Conservation (phyloP, 2,888 invertebrate genomes). For the Temnothorax unifasciatus region DNA sequence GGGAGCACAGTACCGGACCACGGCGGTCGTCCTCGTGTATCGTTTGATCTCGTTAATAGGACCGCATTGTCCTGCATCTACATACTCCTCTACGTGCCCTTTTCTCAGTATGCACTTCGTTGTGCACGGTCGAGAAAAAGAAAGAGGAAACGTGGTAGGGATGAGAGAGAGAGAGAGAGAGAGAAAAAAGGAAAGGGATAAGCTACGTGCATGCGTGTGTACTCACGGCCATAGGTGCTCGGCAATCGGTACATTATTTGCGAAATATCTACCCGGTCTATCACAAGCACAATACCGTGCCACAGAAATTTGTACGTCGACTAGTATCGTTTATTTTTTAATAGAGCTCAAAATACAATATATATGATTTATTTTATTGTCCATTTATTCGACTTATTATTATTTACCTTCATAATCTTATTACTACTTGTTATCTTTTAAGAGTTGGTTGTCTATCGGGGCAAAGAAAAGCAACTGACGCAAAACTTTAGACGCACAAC, state of each 20-base stretch:
- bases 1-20: slow-evolving; percentile 77
- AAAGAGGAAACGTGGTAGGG: slow-evolving; percentile 33
- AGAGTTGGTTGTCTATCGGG: neutral
- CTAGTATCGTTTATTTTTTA: slow-evolving; percentile 38
- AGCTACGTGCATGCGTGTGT: slow-evolving; percentile 65
- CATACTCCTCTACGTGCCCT: slow-evolving; percentile 77
- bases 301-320: slow-evolving; percentile 38
- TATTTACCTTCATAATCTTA: neutral
- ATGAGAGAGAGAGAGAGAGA: neutral
- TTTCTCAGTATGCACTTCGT: slow-evolving; percentile 72
- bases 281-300: slow-evolving; percentile 28
- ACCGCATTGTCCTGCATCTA: slow-evolving; percentile 82
- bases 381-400: neutral
- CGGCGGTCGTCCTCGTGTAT: slow-evolving; percentile 81
- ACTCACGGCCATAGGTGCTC: slow-evolving; percentile 48
- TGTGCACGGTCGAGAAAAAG: slow-evolving; percentile 60
- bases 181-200: slow-evolving; percentile 57
- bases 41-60: slow-evolving; percentile 84
- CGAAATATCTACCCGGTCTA: slow-evolving; percentile 48
- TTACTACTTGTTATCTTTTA: neutral
- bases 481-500: neutral
- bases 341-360: neutral
- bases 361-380: neutral
- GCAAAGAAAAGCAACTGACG: neutral
- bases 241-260: slow-evolving; percentile 64